These are phyloP conservation scores for Psix sp. DNA, from an alignment of 1,140 invertebrate species.

Conservation along the genomic window DNA sequence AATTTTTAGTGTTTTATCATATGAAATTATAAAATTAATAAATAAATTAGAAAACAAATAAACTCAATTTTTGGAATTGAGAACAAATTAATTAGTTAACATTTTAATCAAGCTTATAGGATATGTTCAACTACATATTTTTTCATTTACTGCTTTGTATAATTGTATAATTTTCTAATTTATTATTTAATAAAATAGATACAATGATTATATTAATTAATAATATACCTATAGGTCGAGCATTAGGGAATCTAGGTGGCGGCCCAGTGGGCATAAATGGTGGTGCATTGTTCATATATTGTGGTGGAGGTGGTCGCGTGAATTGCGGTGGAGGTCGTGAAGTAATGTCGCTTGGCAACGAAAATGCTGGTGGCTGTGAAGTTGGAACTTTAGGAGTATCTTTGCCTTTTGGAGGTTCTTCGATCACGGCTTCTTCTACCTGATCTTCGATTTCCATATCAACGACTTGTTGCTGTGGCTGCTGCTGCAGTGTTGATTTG, in stretches of 20 bases:
- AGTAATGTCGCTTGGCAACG: slow-evolving; percentile 38
- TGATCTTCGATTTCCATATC: slow-evolving; percentile 78
- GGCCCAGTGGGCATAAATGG: slow-evolving; percentile 40
- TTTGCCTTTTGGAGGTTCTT: slow-evolving; percentile 61
- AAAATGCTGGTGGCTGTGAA: slow-evolving; percentile 50
- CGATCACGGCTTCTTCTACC: slow-evolving; percentile 70
- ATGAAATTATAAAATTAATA: too few species aligned
- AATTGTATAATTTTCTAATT: too few species aligned
- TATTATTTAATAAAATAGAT: too few species aligned
- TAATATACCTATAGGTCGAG: slow-evolving; percentile 37
- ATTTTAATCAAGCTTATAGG: too few species aligned
- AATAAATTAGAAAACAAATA: too few species aligned
- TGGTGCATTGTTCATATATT: slow-evolving; percentile 20
- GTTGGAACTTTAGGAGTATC: slow-evolving; percentile 13
- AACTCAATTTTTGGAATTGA: too few species aligned
- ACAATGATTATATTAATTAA: too few species aligned
- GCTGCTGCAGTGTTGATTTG: slow-evolving; percentile 28
- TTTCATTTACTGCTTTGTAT: too few species aligned
- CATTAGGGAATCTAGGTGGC: slow-evolving; percentile 41
- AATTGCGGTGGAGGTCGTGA: slow-evolving; percentile 49
- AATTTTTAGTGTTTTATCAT: not conserved
- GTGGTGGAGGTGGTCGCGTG: slow-evolving; percentile 51
- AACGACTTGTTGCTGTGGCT: slow-evolving; percentile 63
- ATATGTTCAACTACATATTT: too few species aligned
- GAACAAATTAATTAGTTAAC: too few species aligned